Base-by-base conservation (phyloP, 2,113 vertebrate genomes). In the Aspidoscelis tigris region DNA sequence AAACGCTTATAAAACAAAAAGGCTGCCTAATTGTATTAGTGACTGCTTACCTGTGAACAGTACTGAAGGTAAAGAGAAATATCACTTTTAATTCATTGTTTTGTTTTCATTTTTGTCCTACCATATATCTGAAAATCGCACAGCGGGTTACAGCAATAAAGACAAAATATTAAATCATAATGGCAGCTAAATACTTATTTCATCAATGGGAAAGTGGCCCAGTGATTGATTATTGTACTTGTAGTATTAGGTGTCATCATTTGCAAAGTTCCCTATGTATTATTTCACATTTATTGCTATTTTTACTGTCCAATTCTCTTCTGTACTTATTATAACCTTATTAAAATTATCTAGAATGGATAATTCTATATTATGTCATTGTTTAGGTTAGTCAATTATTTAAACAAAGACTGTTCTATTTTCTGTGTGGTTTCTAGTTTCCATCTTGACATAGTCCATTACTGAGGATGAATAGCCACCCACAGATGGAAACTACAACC, bases 311-410 rank as follows among this genome's bases (percentile, higher is more conserved):
- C 81, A 87, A 43, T 79, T 9, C 47, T 80, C 90, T 82, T 44
- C 74, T 76, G 12, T 58, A 70, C 39, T 66, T 75, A 85, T 68
- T 58, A 12, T 76, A 61, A 33, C n/a, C 4, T 43, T 76, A 76
- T 68, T 64, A n/a, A 7, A 33, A 74, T 69, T 58, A 76, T 81
- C 1, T 2, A 69, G 75, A 44, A 55, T 87, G 90, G 78, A 26
- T 71, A 90, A 87, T 76, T 73, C 81, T 50, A 50, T 50, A 86
- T 89, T 79, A 87, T 71, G 86, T 86, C 50, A 88, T 86, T 87
- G 65, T 70, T 84, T 26, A 75, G 69, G 81, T 89, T 85, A 91
- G 87, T 84, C 89, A 87, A 88, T 84, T 7, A 81, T 41, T 68
- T 68, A 74, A 92, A 83, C 3, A 83, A 61, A 87, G 89, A 26